phyloP scores from a whole-genome alignment of 2,797 vertebrate species.

The Euthynnus affinis region DNA sequence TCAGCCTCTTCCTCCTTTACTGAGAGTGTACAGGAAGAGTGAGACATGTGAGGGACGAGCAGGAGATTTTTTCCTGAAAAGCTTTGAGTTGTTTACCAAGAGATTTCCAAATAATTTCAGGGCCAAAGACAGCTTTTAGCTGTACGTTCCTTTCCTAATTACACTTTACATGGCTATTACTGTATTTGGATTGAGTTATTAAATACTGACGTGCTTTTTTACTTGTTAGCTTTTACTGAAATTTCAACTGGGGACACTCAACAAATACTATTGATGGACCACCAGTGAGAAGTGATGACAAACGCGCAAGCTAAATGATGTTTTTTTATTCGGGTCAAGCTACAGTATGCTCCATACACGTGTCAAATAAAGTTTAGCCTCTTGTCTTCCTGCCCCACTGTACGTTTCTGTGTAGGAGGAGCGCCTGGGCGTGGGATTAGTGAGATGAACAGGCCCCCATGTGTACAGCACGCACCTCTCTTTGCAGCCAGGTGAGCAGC shows the following conservation, averaged over 20 bases:
- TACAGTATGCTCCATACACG: slow-evolving; percentile 49
- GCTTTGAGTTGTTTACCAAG: not conserved
- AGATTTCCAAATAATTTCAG: not conserved
- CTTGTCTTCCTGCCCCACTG: slow-evolving; percentile 46
- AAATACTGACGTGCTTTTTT: slow-evolving; percentile 5
- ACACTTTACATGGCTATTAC: not conserved
- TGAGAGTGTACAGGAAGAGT: not conserved
- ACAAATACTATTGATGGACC: slow-evolving; percentile 54
- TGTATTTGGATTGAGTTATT: not conserved
- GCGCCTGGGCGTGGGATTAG: slow-evolving; percentile 49
- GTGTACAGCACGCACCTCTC: slow-evolving; percentile 60
- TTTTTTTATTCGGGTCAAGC: slow-evolving; percentile 57
- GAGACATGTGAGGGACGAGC: slow-evolving; percentile 16
- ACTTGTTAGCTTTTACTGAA: slow-evolving; percentile 1
- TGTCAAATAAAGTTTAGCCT: slow-evolving; percentile 72
- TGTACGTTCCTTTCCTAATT: not conserved
- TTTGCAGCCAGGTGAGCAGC: slow-evolving; percentile 77
- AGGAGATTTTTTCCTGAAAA: slow-evolving; percentile 3
- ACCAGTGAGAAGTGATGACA: slow-evolving; percentile 67
- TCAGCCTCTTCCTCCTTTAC: not conserved
- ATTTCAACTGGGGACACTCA: slow-evolving; percentile 25
- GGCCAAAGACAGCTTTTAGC: not conserved
- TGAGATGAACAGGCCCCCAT: slow-evolving; percentile 75
- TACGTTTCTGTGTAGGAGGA: slow-evolving; percentile 41
- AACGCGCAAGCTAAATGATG: slow-evolving; percentile 38